Conservation (phyloP, 1,140 invertebrate species). For the Euschistus heros region DNA sequence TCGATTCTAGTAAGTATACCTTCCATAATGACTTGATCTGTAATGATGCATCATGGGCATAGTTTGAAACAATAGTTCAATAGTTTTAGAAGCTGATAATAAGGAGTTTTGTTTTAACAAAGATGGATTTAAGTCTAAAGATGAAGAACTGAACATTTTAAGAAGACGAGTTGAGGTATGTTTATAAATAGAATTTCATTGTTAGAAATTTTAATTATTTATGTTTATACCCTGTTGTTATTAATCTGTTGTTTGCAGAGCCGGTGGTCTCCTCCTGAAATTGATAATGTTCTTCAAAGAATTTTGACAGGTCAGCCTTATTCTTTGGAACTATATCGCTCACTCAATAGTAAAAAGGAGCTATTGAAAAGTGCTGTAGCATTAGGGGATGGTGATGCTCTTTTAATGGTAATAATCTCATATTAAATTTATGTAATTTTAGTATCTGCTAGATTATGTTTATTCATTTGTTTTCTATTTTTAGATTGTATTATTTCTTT, state of each 20-base stretch:
- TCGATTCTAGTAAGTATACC: not conserved
- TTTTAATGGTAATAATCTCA: slow-evolving; percentile 36
- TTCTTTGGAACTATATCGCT: slow-evolving; percentile 42
- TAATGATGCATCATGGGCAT: not conserved
- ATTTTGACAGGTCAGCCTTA: slow-evolving; percentile 39
- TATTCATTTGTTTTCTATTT: slow-evolving; percentile 28
- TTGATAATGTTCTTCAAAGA: slow-evolving; percentile 36
- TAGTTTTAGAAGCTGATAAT: not conserved
- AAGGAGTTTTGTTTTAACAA: not conserved
- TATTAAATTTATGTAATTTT: not conserved
- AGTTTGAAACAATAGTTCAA: not conserved
- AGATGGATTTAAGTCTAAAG: slow-evolving; percentile 9
- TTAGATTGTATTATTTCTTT: slow-evolving; percentile 42
- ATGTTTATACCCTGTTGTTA: not conserved
- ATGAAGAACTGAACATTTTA: slow-evolving; percentile 32
- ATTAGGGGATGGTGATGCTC: slow-evolving; percentile 43
- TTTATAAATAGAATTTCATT: not conserved
- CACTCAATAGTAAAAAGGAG: slow-evolving; percentile 40
- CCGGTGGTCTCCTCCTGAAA: slow-evolving; percentile 31
- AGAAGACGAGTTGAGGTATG: slow-evolving; percentile 23
- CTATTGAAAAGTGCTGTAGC: slow-evolving; percentile 40
- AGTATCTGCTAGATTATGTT: not conserved
- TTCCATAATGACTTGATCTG: not conserved
- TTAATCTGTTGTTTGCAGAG: slow-evolving; percentile 19
- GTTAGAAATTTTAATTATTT: not conserved